phyloP scores from a whole-genome alignment of 2,797 vertebrate species.

The Oophaga sylvatica region DNA sequence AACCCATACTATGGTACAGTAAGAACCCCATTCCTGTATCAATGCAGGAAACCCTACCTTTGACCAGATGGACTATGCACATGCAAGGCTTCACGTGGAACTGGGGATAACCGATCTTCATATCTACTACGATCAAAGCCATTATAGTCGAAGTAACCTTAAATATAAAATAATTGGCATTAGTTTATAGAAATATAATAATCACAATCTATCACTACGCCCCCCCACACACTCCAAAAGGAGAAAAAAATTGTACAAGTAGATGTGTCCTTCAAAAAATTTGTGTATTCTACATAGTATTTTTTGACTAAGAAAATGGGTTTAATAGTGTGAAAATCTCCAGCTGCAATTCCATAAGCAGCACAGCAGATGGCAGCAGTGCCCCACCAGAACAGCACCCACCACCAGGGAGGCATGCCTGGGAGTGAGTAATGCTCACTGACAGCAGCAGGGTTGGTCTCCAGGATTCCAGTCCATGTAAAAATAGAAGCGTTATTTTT shows the following conservation, averaged over 20 bases:
- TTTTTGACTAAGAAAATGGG: too few relatives aligned
- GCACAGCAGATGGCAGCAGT: slow-evolving; percentile 79
- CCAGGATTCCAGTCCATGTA: slow-evolving; percentile 80
- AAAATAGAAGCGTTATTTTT: slow-evolving; percentile 90
- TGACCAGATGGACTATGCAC: slow-evolving; percentile 75
- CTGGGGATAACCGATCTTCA: slow-evolving; percentile 66
- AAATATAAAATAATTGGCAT: neutral
- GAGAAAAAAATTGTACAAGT: too few relatives aligned
- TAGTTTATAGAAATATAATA: neutral
- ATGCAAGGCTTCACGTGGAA: slow-evolving; percentile 72
- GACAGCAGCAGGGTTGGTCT: slow-evolving; percentile 64
- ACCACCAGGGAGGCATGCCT: slow-evolving; percentile 60
- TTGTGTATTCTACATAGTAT: too few relatives aligned
- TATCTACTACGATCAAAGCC: slow-evolving; percentile 71
- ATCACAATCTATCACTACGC: neutral
- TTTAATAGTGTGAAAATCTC: neutral
- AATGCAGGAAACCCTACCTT: slow-evolving; percentile 77
- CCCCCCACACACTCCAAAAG: neutral
- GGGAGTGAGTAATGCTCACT: slow-evolving; percentile 57
- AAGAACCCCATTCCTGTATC: too few relatives aligned
- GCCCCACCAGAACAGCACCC: slow-evolving; percentile 37
- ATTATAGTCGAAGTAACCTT: slow-evolving; percentile 69
- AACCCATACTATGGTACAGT: too few relatives aligned
- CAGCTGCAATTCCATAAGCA: neutral
- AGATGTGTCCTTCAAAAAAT: too few relatives aligned